Evolutionary conservation across 1,140 invertebrate species (phyloP).

Genomic region (Hyles vespertilio): DNA sequence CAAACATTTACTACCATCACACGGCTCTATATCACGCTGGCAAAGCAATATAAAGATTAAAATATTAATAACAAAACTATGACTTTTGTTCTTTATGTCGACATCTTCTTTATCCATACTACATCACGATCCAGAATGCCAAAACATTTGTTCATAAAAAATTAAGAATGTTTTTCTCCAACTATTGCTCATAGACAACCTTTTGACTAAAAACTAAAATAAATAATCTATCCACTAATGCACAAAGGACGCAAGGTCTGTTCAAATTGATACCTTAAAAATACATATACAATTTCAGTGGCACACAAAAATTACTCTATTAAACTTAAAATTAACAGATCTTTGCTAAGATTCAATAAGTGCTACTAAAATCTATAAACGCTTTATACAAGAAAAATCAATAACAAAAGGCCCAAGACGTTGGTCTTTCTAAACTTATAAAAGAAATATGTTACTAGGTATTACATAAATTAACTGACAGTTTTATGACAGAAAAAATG

Average conservation of each 20-base stretch:
- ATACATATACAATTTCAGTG: constrained; percentile 16
- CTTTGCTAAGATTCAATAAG: constrained; percentile 32
- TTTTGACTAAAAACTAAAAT: constrained; percentile 8
- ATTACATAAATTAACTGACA: no score
- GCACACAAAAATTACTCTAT: constrained; percentile 26
- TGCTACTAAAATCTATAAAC: constrained; percentile 24
- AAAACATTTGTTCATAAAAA: neutral
- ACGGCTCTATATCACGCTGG: no score
- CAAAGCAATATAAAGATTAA: no score
- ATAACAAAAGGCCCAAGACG: constrained; percentile 9
- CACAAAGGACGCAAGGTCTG: neutral
- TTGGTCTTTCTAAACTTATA: neutral
- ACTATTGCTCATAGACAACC: neutral
- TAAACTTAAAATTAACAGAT: constrained; percentile 29
- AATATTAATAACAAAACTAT: no score
- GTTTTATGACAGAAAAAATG: no score
- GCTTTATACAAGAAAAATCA: constrained; percentile 21
- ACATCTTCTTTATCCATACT: no score
- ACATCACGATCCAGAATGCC: no score
- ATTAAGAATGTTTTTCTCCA: neutral
- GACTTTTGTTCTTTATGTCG: no score
- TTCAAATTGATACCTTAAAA: constrained; percentile 10
- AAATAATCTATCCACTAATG: constrained; percentile 6
- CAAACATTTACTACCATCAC: no score
- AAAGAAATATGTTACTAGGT: no score